phyloP scores from a whole-genome alignment of 2,888 invertebrate species.

The Leucozona laternaria region DNA sequence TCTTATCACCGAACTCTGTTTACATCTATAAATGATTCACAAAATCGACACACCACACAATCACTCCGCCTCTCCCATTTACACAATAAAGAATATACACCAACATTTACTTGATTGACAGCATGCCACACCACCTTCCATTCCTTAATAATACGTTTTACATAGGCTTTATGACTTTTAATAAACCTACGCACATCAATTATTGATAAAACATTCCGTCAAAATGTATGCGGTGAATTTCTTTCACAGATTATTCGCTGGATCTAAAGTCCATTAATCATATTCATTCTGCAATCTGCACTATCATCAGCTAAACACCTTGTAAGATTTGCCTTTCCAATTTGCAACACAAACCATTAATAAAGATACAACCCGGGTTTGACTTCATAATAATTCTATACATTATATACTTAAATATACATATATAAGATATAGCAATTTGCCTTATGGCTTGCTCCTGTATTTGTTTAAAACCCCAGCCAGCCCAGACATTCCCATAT shows the following conservation, averaged over 20 bases:
- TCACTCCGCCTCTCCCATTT: not conserved
- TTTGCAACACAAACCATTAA: slow-evolving; percentile 52
- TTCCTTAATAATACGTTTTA: slow-evolving; percentile 5
- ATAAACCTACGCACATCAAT: slow-evolving; percentile 19
- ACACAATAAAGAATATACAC: not conserved
- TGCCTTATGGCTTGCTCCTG: slow-evolving; percentile 55
- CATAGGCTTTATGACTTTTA: not conserved
- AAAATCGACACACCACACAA: not conserved
- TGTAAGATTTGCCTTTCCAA: slow-evolving; percentile 50
- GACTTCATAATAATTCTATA: slow-evolving; percentile 30
- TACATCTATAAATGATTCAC: not conserved
- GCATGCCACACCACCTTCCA: not conserved
- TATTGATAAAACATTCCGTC: not conserved
- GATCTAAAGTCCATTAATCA: slow-evolving; percentile 55
- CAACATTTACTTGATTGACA: slow-evolving; percentile 36
- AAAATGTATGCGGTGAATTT: slow-evolving; percentile 28
- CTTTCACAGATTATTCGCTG: slow-evolving; percentile 18
- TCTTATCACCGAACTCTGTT: too few species aligned
- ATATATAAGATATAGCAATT: slow-evolving; percentile 1
- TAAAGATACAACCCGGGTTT: slow-evolving; percentile 54
- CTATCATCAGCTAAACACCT: slow-evolving; percentile 66
- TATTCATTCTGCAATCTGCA: slow-evolving; percentile 35
- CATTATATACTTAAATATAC: not conserved
- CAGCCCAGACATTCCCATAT: slow-evolving; percentile 16
- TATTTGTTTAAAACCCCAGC: slow-evolving; percentile 49